Evolutionary conservation across 1,140 invertebrate genomes (phyloP).

Genomic region (Frieseomelitta varia): DNA sequence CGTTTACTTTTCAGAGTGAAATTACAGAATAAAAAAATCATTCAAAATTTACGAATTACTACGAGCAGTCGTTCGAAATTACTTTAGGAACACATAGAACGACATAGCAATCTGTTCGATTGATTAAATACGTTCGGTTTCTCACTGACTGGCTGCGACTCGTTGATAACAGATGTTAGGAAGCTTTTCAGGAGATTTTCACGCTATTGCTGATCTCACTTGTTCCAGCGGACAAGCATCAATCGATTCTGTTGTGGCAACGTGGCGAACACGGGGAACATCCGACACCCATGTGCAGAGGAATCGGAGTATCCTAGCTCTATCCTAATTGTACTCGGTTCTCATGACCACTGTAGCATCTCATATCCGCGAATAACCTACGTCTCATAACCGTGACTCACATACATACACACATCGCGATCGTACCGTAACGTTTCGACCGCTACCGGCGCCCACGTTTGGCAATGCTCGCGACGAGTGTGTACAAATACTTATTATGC

Average conservation of each 20-base stretch:
- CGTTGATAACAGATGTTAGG: neutral
- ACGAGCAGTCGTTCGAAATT: too few species aligned
- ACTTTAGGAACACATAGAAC: neutral
- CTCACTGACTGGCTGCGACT: neutral
- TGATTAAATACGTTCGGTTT: neutral
- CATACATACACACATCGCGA: constrained; percentile 44
- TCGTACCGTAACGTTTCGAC: constrained; percentile 48
- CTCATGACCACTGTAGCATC: constrained; percentile 60
- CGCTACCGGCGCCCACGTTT: constrained; percentile 48
- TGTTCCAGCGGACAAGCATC: neutral
- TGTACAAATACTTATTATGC: constrained; percentile 58
- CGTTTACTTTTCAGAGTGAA: too few species aligned
- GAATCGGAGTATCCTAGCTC: constrained; percentile 57
- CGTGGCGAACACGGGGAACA: constrained; percentile 61
- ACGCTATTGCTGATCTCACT: neutral
- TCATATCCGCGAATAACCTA: constrained; percentile 63
- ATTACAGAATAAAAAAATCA: neutral
- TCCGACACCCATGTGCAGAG: constrained; percentile 45
- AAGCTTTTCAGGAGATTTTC: neutral
- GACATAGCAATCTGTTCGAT: too few species aligned
- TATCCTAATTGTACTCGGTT: constrained; percentile 68
- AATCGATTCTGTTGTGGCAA: neutral
- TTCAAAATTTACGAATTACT: too few species aligned
- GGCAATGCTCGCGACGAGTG: constrained; percentile 42
- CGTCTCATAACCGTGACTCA: constrained; percentile 43